phyloP scores from a whole-genome alignment of 2,797 vertebrate species.

The Zenarchopterus dispar region DNA sequence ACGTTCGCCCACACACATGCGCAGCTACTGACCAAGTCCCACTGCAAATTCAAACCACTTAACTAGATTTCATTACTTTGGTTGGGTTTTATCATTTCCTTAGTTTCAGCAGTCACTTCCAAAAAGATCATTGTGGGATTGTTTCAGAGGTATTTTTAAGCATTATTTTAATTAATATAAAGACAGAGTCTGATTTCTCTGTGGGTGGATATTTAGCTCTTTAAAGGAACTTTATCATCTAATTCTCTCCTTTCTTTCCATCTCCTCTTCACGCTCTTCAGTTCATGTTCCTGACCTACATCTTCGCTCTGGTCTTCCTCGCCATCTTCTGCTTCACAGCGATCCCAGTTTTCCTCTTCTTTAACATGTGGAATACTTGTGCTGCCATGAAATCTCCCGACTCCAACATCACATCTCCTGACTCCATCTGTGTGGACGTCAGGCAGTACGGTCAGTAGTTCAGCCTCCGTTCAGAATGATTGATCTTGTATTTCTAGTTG shows the following conservation, averaged over 20 bases:
- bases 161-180: constrained; percentile 67
- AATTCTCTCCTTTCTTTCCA: not conserved
- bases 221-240: constrained; percentile 12
- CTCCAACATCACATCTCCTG: constrained; percentile 89
- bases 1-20: constrained; percentile 35
- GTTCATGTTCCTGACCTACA: constrained; percentile 99
- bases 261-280: constrained; percentile 58
- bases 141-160: constrained; percentile 2
- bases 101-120: constrained; percentile 3
- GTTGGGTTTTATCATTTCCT: constrained; percentile 14
- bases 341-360: constrained; percentile 97
- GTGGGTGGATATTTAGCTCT: constrained; percentile 3
- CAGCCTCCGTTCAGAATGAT: not conserved
- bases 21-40: constrained; percentile 33
- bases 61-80: constrained; percentile 23
- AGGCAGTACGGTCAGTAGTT: constrained; percentile 90
- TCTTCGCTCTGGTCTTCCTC: constrained; percentile 93
- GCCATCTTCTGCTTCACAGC: constrained; percentile 96
- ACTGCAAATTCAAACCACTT: constrained; percentile 15
- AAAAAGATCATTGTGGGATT: not conserved
- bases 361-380: constrained; percentile 97
- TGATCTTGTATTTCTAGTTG: too few relatives aligned
- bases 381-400: constrained; percentile 91
- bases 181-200: constrained; percentile 13
- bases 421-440: constrained; percentile 97